phyloP scores from a whole-genome alignment of 2,888 invertebrate species.

The Nineta flava region DNA sequence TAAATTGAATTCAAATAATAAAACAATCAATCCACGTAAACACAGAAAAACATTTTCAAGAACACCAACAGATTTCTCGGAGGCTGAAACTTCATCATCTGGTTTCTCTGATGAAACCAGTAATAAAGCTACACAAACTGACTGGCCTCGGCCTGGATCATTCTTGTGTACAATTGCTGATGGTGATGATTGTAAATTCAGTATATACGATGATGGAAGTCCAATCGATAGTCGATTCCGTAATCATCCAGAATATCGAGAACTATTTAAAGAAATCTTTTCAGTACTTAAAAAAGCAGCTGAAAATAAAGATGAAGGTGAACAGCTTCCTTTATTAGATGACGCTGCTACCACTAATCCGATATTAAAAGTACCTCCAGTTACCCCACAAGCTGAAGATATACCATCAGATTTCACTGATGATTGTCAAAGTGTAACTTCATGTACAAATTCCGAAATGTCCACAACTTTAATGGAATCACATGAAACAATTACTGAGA shows the following conservation, averaged over 20 bases:
- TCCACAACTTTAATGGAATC: conserved; percentile 54
- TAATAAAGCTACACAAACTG: conserved; percentile 71
- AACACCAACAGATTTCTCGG: conserved; percentile 69
- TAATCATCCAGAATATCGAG: conserved; percentile 66
- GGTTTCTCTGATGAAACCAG: conserved; percentile 73
- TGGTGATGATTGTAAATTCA: conserved; percentile 72
- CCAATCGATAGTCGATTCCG: conserved; percentile 69
- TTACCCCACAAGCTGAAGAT: conserved; percentile 50
- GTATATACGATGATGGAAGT: conserved; percentile 62
- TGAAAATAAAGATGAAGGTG: conserved; percentile 66
- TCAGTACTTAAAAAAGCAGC: conserved; percentile 69
- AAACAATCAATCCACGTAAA: conserved; percentile 24
- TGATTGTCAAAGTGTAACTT: conserved; percentile 57
- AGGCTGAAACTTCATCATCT: conserved; percentile 72
- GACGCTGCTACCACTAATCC: conserved; percentile 32
- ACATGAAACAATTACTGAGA: conserved; percentile 27
- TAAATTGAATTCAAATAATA: conserved; percentile 13
- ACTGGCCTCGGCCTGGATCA: conserved; percentile 57
- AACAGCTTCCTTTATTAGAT: conserved; percentile 54
- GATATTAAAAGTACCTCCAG: conserved; percentile 44
- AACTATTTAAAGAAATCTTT: conserved; percentile 71
- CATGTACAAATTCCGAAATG: conserved; percentile 57
- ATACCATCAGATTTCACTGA: conserved; percentile 48
- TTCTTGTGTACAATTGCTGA: conserved; percentile 73
- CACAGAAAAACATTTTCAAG: conserved; percentile 44